phyloP scores from a whole-genome alignment of 2,888 invertebrate species.

The Drosophila macrospina region DNA sequence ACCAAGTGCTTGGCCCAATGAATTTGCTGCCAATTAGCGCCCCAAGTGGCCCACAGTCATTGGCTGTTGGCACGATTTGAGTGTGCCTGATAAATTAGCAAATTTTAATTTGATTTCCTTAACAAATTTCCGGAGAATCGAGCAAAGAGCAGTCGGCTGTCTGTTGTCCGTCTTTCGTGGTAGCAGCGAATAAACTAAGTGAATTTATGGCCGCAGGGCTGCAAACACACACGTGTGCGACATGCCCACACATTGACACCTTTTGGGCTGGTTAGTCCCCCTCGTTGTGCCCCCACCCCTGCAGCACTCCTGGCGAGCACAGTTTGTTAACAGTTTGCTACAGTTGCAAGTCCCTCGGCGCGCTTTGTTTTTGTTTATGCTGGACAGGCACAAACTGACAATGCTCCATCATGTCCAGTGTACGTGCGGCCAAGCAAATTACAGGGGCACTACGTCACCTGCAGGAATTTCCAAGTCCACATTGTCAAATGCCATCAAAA shows the following conservation, averaged over 20 bases:
- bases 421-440: conserved; percentile 79
- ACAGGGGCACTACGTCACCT: conserved; percentile 81
- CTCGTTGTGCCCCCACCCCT: conserved; percentile 2
- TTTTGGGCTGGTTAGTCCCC: conserved; percentile 33
- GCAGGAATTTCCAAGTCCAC: conserved; percentile 79
- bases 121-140: conserved; percentile 69
- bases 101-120: conserved; percentile 77
- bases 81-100: conserved; percentile 66
- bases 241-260: conserved; percentile 81
- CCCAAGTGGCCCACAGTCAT: conserved; percentile 12
- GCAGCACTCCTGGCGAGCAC: conserved; percentile 22
- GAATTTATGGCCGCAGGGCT: conserved; percentile 70
- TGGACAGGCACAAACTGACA: conserved; percentile 78
- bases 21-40: conserved; percentile 59
- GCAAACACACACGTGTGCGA: conserved; percentile 66
- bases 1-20: conserved; percentile 1
- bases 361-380: conserved; percentile 77
- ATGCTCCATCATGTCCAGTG: conserved; percentile 68
- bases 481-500: conserved; percentile 81
- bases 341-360: conserved; percentile 75
- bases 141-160: conserved; percentile 7
- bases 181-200: conserved; percentile 57
- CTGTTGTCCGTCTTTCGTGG: conserved; percentile 24
- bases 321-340: conserved; percentile 27
- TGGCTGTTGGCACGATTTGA: conserved; percentile 36